Evolutionary conservation across 2,797 vertebrate genomes (phyloP), one percentile per base, ranked within the genome.

Genomic region (Myripristis jacobus): DNA sequence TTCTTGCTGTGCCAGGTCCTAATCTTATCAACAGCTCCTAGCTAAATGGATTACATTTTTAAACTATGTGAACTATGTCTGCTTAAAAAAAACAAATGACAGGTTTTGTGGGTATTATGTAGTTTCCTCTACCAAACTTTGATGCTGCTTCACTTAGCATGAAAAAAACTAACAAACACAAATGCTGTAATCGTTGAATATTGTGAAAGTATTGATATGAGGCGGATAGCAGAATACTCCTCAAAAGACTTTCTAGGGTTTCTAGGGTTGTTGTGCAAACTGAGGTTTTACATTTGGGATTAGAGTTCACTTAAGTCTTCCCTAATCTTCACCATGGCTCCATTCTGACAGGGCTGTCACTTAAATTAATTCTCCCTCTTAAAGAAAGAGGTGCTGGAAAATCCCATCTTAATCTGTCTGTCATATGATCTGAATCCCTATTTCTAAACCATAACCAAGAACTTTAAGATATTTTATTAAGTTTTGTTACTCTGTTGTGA

Each of bases 11-110:
- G 84, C 71, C 85, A 89, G 75, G 57, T 51, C 38, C 81, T 93
- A 92, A 93, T 93, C 74, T 72, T 31, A 54, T 70, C 66, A 74
- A 70, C 36, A 67, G 66, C 54, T 11, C 83, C 87, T 0, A 11
- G 77, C 81, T 92, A 87, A 92, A 83, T 57, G 83, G 93, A 93
- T 93, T 92, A 88, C 68, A 67, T 67, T 82, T 83, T 71, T 18
- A 80, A 87, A 90, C 82, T 74, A 79, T 84, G 73, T 77, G 65
- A 81, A 50, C 16, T 12, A 29, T 29, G 83, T 79, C 59, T 24
- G 57, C 31, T 38, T 12, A 38, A 73, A 71, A 57, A 66, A 11
- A 36, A 27, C 18, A n/a, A 27, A 16, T 52, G n/a, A n/a, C n/a
- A 72, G 55, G 53, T 41, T 41, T 41, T 18, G 18, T 2, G 34